phyloP scores from a whole-genome alignment of 2,888 invertebrate species.

The Drosophila borborema region DNA sequence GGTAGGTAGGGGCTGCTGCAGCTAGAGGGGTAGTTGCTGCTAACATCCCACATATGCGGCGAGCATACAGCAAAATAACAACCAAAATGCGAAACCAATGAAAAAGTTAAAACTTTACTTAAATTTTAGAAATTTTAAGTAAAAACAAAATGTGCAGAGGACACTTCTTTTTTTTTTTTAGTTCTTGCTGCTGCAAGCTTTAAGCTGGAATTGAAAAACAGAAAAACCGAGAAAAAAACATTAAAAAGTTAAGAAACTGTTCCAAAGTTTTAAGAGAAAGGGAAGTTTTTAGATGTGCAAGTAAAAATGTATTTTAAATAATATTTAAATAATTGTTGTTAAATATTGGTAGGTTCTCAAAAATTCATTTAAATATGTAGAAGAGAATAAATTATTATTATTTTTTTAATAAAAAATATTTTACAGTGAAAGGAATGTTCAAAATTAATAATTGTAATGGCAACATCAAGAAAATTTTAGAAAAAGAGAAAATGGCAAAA shows the following conservation, averaged over 20 bases:
- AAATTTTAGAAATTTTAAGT: conserved; percentile 24
- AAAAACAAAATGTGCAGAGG: conserved; percentile 2
- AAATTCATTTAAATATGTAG: too few species aligned
- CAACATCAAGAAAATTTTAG: too few species aligned
- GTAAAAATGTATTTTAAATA: neutral
- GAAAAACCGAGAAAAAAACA: neutral
- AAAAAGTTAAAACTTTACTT: conserved; percentile 64
- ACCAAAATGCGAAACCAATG: conserved; percentile 57
- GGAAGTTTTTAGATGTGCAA: neutral
- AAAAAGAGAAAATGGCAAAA: too few species aligned
- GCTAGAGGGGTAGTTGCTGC: neutral
- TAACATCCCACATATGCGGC: conserved; percentile 43
- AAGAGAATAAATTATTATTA: too few species aligned
- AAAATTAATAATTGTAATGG: too few species aligned
- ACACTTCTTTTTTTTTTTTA: neutral
- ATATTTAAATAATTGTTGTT: too few species aligned
- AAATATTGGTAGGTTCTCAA: too few species aligned
- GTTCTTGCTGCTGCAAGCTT: neutral
- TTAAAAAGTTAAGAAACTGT: conserved; percentile 1
- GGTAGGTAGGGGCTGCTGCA: conserved; percentile 1
- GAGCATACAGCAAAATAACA: conserved; percentile 41
- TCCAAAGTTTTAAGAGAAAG: neutral
- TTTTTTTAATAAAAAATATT: too few species aligned
- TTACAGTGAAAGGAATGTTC: too few species aligned
- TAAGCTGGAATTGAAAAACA: conserved; percentile 3